These are phyloP conservation scores for Fissipunctia ypsillon DNA, from an alignment of 2,888 invertebrate species.

Conservation along the genomic window DNA sequence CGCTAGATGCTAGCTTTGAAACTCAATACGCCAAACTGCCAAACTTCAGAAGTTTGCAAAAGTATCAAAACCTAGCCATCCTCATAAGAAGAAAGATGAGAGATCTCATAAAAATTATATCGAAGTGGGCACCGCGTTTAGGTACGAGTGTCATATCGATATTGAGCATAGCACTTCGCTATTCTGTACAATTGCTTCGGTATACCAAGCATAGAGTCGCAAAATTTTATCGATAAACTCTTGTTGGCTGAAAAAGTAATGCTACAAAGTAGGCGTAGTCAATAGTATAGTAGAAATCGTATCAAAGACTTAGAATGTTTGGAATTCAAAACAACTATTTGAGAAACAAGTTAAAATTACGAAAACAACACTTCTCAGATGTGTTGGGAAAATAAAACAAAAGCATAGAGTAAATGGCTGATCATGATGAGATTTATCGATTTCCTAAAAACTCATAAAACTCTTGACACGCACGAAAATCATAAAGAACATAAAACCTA, in stretches of 20 bases:
- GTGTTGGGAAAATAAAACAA: neutral
- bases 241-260: constrained; percentile 8
- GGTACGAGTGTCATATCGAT: constrained; percentile 76
- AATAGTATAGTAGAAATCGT: neutral
- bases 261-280: too few species aligned
- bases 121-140: constrained; percentile 66
- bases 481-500: constrained; percentile 24
- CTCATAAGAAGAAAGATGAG: constrained; percentile 50
- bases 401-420: too few species aligned
- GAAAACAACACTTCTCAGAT: neutral
- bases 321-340: neutral
- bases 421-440: neutral
- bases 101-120: constrained; percentile 82
- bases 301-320: neutral
- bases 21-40: neutral
- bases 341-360: neutral
- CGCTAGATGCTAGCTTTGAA: too few species aligned
- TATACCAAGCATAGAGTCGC: constrained; percentile 26
- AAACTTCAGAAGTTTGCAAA: constrained; percentile 1
- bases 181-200: constrained; percentile 52
- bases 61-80: constrained; percentile 58
- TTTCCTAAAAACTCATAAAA: neutral
- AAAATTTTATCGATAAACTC: constrained; percentile 28
- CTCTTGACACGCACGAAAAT: constrained; percentile 33
- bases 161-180: constrained; percentile 63